phyloP scores from a whole-genome alignment of 2,113 vertebrate species.

The Ceratotherium simum region DNA sequence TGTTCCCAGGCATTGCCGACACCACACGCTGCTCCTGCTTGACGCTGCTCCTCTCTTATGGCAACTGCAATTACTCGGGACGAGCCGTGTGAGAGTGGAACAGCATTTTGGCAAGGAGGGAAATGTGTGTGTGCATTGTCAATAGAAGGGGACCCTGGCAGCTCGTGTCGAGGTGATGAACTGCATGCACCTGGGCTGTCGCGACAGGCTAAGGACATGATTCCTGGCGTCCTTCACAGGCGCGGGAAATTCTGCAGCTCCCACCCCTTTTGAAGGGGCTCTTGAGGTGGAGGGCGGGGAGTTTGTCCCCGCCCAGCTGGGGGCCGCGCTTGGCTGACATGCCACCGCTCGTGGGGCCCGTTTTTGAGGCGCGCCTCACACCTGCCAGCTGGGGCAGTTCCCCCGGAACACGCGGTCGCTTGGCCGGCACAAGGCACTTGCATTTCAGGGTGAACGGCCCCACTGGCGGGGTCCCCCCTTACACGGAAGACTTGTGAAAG shows the following conservation, averaged over 20 bases:
- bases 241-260: not conserved
- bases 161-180: not conserved
- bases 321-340: no score
- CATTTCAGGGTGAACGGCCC: not conserved
- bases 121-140: not conserved
- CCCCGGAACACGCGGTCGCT: no score
- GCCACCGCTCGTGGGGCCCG: not conserved
- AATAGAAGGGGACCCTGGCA: conserved; percentile 38
- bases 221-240: not conserved
- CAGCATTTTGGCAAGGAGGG: not conserved
- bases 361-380: no score
- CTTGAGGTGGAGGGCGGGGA: not conserved
- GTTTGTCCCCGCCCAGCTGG: no score
- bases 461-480: fast-evolving
- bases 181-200: not conserved
- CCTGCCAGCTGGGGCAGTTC: no score
- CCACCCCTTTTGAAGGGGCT: not conserved
- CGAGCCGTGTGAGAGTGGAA: not conserved
- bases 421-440: no score
- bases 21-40: not conserved
- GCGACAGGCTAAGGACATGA: not conserved
- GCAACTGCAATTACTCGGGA: not conserved
- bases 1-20: not conserved
- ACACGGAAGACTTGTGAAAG: not conserved
- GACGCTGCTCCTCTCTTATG: not conserved